These are phyloP conservation scores for Columba livia DNA, from an alignment of 2,113 vertebrate genomes.

Conservation along the genomic window DNA sequence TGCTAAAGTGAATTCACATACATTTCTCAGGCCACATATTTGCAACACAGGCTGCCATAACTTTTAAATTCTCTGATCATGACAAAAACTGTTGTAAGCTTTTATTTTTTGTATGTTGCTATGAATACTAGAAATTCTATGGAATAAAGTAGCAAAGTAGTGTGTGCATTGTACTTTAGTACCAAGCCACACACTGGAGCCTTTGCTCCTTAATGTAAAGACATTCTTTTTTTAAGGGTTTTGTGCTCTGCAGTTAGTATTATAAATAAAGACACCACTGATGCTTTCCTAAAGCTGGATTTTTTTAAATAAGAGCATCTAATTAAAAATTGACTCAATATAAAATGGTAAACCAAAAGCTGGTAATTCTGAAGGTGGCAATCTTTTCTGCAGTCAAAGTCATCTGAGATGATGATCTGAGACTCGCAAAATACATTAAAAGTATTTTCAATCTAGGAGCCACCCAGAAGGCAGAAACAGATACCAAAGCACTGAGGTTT, in stretches of 20 bases:
- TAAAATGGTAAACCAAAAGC: not conserved
- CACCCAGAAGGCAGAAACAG: not conserved
- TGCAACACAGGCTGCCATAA: not conserved
- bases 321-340: not conserved
- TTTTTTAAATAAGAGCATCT: not conserved
- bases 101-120: not conserved
- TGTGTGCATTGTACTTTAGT: not conserved
- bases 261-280: fast-evolving
- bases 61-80: not conserved
- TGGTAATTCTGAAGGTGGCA: not conserved
- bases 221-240: not conserved
- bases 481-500: not conserved
- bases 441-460: not conserved
- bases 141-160: not conserved
- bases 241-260: not conserved
- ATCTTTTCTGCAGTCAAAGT: not conserved
- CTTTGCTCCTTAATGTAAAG: not conserved
- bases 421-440: not conserved
- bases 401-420: not conserved
- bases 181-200: not conserved
- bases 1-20: not conserved
- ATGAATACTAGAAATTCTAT: not conserved
- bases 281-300: not conserved
- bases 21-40: not conserved
- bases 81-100: not conserved